Evolutionary conservation across 2,797 vertebrate genomes (phyloP), one percentile per base, ranked within the genome.

Genomic region (Kryptopterus vitreolus): DNA sequence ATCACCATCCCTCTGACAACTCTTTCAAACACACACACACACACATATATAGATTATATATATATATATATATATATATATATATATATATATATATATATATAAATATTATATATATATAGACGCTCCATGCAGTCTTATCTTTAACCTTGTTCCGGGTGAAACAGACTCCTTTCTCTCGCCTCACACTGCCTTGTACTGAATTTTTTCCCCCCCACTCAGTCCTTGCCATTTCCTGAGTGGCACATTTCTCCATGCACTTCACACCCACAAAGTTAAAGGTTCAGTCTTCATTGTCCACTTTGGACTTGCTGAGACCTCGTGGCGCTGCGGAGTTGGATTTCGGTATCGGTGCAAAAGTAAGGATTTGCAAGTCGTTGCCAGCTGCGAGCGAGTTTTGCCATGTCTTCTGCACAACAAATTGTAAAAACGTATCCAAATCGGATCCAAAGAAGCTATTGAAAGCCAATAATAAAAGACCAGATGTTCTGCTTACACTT

Each of bases 91-190:
- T n/a, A n/a, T n/a, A n/a, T n/a, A n/a, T n/a, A n/a, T n/a, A n/a
- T n/a, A n/a, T n/a, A n/a, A n/a, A n/a, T n/a, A n/a, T n/a, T n/a
- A n/a, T n/a, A n/a, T n/a, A n/a, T n/a, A n/a, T n/a, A n/a, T n/a
- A n/a, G n/a, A 46, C 13, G 2, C 48, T 53, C 69, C 20, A 35
- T 72, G 29, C 58, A 62, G 72, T 63, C 55, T 76, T 76, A 83
- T 82, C 81, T 82, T 58, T 82, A 65, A 48, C 81, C 65, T 79
- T 79, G 77, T 79, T 63, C 52, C 74, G n/a, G n/a, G n/a, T n/a
- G n/a, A n/a, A n/a, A 20, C 72, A 31, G 26, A 43, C 61, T 75
- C 59, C 31, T 65, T 65, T 80, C 62, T 81, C 62, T 78, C 20
- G n/a, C 70, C 55, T 74, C 65, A 80, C 61, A 0, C 43, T 52